Percentiles rank a stretch among this genome's conserved stretches.
These are phyloP conservation scores for Lepidothrix coronata DNA, from an alignment of 2,113 vertebrate species.

Conservation along the genomic window DNA sequence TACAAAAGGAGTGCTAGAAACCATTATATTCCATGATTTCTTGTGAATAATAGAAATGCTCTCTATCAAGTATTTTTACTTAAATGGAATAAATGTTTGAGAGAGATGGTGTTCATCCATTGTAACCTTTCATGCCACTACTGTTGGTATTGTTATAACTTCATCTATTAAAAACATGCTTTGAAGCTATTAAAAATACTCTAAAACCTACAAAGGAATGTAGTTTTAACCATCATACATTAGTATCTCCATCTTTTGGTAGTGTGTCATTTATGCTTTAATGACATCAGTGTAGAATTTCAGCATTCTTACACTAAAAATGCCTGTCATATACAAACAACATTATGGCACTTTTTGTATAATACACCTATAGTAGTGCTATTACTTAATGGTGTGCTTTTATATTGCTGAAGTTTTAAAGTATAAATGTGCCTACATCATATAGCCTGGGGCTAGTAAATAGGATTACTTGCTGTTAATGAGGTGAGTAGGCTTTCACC, in stretches of 20 bases:
- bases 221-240: slow-evolving; percentile 62
- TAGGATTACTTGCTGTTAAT: background rate
- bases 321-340: slow-evolving; percentile 72
- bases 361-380: slow-evolving; percentile 65
- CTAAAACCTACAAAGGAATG: slow-evolving; percentile 64
- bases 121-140: slow-evolving; percentile 72
- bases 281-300: slow-evolving; percentile 71
- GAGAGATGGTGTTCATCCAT: slow-evolving; percentile 68
- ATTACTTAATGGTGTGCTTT: slow-evolving; percentile 61
- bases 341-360: slow-evolving; percentile 69
- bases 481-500: background rate
- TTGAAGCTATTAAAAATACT: slow-evolving; percentile 64
- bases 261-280: slow-evolving; percentile 63
- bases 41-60: slow-evolving; percentile 74
- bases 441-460: background rate
- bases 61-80: slow-evolving; percentile 76
- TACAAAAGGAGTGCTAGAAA: slow-evolving; percentile 74
- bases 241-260: slow-evolving; percentile 46
- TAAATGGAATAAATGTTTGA: slow-evolving; percentile 76
- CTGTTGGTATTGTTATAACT: slow-evolving; percentile 68
- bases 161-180: slow-evolving; percentile 65
- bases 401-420: slow-evolving; percentile 64
- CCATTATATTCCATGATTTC: slow-evolving; percentile 76
- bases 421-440: slow-evolving; percentile 41
- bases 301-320: slow-evolving; percentile 69